These are phyloP conservation scores for Streptopelia turtur DNA, from an alignment of 2,797 vertebrate genomes.

Conservation along the genomic window DNA sequence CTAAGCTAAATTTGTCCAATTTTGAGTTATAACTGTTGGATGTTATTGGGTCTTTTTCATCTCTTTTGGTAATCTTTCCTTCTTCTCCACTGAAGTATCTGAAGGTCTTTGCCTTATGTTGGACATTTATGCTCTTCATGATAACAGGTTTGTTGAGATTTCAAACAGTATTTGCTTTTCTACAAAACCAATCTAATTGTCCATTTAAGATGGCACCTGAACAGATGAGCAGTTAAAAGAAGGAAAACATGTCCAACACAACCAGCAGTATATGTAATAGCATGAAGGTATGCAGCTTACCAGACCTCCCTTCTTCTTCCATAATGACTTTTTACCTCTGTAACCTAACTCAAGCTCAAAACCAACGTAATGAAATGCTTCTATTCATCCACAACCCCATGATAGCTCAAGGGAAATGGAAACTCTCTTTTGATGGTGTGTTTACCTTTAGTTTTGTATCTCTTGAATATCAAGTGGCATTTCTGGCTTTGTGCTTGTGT, in stretches of 20 bases:
- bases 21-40: background rate
- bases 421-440: rapidly evolving
- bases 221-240: background rate
- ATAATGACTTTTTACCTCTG: background rate
- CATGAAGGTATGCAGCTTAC: background rate
- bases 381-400: background rate
- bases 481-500: background rate
- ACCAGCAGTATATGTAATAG: background rate
- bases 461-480: background rate
- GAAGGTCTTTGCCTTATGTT: background rate
- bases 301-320: background rate
- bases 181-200: background rate
- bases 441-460: background rate
- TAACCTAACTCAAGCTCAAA: background rate
- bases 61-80: background rate
- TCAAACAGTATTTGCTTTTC: background rate
- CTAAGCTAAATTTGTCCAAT: background rate
- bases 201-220: background rate
- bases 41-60: background rate
- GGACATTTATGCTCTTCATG: background rate
- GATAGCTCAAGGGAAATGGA: background rate
- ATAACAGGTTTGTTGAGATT: background rate
- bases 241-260: background rate
- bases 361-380: background rate
- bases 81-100: background rate